Evolutionary conservation across 1,140 invertebrate species (phyloP).

Genomic region (Radopholus similis): DNA sequence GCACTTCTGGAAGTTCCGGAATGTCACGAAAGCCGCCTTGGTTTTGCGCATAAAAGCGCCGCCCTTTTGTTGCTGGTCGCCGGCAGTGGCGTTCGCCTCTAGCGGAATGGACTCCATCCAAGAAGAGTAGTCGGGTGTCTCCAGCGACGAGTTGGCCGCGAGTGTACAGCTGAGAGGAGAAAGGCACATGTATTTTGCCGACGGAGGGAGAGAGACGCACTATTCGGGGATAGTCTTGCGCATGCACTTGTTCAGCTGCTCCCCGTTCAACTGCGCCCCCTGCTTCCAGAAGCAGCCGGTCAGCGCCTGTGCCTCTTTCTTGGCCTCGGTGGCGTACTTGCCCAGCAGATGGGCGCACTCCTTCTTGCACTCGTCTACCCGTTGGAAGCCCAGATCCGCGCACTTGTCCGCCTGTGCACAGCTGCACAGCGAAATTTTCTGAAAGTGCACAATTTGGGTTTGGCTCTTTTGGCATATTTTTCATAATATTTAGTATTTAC

Average conservation of each 20-base stretch:
- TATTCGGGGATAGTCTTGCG: neutral
- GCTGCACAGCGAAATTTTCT: constrained; percentile 5
- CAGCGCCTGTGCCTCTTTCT: neutral
- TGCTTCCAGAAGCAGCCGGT: constrained; percentile 5
- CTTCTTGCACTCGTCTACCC: neutral
- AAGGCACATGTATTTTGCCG: neutral
- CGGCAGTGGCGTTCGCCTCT: neutral
- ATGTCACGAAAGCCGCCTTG: neutral
- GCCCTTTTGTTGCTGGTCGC: neutral
- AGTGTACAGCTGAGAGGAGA: neutral
- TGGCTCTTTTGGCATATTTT: too few relatives aligned
- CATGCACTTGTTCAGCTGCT: constrained; percentile 1
- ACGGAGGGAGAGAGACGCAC: neutral
- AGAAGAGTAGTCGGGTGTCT: neutral
- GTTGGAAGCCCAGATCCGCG: neutral
- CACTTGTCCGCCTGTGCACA: neutral
- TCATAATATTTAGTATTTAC: too few relatives aligned
- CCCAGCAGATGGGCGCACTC: constrained; percentile 2
- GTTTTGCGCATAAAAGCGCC: constrained; percentile 2
- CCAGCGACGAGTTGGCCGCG: neutral
- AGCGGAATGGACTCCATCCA: neutral
- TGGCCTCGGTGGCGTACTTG: neutral
- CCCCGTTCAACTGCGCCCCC: neutral
- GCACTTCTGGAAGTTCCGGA: constrained; percentile 14
- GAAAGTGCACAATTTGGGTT: too few relatives aligned